Percentiles rank a stretch among this genome's conserved stretches.
phyloP scores from a whole-genome alignment of 1,140 invertebrate genomes.

The Cotesia typhae region DNA sequence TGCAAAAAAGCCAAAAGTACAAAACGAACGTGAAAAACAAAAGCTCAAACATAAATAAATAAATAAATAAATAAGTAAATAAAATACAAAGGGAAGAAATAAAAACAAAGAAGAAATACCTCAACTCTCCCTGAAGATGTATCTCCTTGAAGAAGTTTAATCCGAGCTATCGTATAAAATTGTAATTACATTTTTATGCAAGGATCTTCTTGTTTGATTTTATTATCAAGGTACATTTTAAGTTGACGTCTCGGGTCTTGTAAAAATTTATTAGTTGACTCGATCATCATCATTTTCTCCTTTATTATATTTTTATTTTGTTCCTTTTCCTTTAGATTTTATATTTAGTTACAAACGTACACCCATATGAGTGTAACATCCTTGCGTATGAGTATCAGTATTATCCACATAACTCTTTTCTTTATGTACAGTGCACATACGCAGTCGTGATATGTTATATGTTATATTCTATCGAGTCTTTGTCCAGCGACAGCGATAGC shows the following conservation, averaged over 20 bases:
- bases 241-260: background rate
- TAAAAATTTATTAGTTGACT: background rate
- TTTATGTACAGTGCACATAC: no score
- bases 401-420: no score
- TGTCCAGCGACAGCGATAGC: no score
- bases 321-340: background rate
- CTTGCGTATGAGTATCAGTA: no score
- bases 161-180: constrained; percentile 3
- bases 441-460: no score
- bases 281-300: background rate
- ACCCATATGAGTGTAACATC: no score
- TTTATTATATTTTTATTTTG: constrained; percentile 2
- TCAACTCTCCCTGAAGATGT: background rate
- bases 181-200: constrained; percentile 13
- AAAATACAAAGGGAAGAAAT: background rate
- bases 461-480: no score
- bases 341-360: no score
- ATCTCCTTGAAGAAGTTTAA: constrained; percentile 14
- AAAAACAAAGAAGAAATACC: background rate
- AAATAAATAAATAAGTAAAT: background rate
- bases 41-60: no score
- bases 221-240: constrained; percentile 5
- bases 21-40: no score
- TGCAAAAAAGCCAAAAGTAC: no score
- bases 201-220: background rate